Evolutionary conservation across 2,113 vertebrate genomes (phyloP), one percentile per base, ranked within the genome.

Genomic region (Antigone vipio): DNA sequence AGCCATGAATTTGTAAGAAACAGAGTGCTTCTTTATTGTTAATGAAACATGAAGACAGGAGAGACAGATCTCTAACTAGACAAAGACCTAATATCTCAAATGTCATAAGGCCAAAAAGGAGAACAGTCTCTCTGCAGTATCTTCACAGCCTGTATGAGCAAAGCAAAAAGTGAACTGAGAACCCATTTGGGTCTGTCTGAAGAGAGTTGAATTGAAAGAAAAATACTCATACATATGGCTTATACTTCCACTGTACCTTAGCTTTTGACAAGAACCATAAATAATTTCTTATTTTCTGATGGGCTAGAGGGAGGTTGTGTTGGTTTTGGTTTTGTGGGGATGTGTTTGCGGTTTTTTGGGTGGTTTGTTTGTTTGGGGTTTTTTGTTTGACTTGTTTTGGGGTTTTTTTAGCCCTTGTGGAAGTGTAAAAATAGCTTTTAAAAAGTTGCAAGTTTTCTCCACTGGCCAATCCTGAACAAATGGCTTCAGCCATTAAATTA

Each of bases 271-370:
- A 42, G 10, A 35, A 26, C 2, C 4, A 11, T 38, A n/a, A 47
- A 19, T 27, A 26, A 4, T 30, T 52, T 35, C 47, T 38, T 40
- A 19, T 78, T 58, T 85, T 45, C 32, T 38, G 19, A 26, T 12
- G 30, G 5, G 2, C 3, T 22, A 6, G 11, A 35, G 7, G 7
- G 18, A 53, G 14, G 14, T 14, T 42, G 4, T 38, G 2, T 38
- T 73, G 15, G 9, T 1, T 11, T 52, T 32, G 15, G 6, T 9
- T 27, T 85, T 78, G 14, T 27, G 38, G 15, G 6, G 47, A 18
- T 47, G 19, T 19, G 20, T 50, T 68, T 12, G 44, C 15, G 15
- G 12, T 44, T 44, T 44, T 44, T 44, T 44, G 15, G 44, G 44
- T 16, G 15, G 6, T 44, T 69, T 69, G 83, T 63, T 44, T 44